Conservation (phyloP, 1,140 invertebrate genomes). For the Ctenoplectra terminalis region DNA sequence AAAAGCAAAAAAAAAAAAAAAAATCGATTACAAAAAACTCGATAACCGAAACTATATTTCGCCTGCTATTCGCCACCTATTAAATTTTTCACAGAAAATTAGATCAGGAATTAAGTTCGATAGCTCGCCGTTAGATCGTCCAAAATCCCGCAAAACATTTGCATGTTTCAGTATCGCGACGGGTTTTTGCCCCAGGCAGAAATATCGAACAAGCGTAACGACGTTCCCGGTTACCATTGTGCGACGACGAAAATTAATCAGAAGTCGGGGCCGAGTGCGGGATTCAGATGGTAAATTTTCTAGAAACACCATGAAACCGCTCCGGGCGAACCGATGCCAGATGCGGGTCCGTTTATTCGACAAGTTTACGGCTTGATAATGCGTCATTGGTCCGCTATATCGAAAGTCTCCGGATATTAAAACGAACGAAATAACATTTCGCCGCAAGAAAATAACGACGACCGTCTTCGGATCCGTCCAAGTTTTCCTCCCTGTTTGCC, state of each 20-base stretch:
- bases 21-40: no score
- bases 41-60: no score
- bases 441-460: slow-evolving; percentile 43
- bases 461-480: background rate
- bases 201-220: background rate
- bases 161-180: background rate
- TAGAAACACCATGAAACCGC: slow-evolving; percentile 33
- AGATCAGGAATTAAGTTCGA: background rate
- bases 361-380: slow-evolving; percentile 54
- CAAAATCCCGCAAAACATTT: background rate
- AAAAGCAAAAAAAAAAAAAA: no score
- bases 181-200: background rate
- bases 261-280: slow-evolving; percentile 39
- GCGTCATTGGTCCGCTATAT: slow-evolving; percentile 53
- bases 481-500: background rate
- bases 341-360: slow-evolving; percentile 28
- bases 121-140: background rate
- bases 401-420: slow-evolving; percentile 30
- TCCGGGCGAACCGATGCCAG: slow-evolving; percentile 15
- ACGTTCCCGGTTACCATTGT: slow-evolving; percentile 30
- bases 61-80: no score
- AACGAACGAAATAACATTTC: slow-evolving; percentile 29
- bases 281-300: slow-evolving; percentile 52
- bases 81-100: no score
- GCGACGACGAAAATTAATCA: slow-evolving; percentile 44